Percentiles rank a stretch among this genome's conserved stretches.
phyloP scores from a whole-genome alignment of 2,888 invertebrate genomes.

The Empis stercorea region DNA sequence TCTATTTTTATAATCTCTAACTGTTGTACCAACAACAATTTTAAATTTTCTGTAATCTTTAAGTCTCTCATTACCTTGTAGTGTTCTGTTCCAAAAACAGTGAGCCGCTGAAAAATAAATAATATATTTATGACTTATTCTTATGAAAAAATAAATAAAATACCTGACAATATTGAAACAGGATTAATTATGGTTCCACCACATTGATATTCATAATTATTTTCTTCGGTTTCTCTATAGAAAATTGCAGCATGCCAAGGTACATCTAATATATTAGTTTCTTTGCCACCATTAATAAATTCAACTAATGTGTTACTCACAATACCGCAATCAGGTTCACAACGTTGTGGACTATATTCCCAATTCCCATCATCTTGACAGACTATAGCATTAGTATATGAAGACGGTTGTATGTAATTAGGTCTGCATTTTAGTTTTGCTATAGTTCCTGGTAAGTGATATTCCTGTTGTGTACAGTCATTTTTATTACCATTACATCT shows the following conservation, averaged over 20 bases:
- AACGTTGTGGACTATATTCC: conserved; percentile 8
- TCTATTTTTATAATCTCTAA: too few species aligned
- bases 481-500: too few species aligned
- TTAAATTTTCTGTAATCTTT: too few species aligned
- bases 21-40: too few species aligned
- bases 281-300: conserved; percentile 9
- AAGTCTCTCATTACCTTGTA: too few species aligned
- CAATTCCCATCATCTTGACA: conserved; percentile 8
- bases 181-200: conserved; percentile 16
- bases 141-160: neutral
- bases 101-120: conserved; percentile 10
- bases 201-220: conserved; percentile 10
- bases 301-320: neutral
- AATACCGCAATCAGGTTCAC: conserved; percentile 8
- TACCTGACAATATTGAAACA: conserved; percentile 15
- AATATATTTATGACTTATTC: neutral
- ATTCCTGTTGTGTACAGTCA: too few species aligned
- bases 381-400: too few species aligned
- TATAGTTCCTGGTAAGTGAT: too few species aligned
- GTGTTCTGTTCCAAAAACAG: conserved; percentile 10
- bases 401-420: too few species aligned
- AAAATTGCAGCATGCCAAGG: conserved; percentile 17
- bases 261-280: conserved; percentile 9
- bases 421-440: too few species aligned
- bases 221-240: neutral